These are phyloP conservation scores for Globicephala melas DNA, from an alignment of 2,113 vertebrate genomes.

Conservation along the genomic window DNA sequence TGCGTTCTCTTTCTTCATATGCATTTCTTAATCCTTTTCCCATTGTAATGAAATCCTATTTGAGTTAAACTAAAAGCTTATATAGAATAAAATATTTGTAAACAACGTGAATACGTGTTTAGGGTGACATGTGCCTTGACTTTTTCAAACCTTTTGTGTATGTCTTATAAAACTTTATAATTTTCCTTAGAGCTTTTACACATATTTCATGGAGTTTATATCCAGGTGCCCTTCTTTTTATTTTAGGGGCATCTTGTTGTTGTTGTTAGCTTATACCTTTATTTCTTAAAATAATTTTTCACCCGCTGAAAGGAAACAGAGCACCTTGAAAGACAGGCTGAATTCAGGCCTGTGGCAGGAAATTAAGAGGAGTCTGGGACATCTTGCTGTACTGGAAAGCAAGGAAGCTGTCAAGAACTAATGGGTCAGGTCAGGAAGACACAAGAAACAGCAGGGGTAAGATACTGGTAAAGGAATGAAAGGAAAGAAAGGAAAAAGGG, in stretches of 20 bases:
- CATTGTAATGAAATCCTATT: background rate
- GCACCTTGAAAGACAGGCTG: background rate
- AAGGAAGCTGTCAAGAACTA: background rate
- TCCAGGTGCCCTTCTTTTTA: background rate
- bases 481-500: background rate
- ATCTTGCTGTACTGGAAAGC: background rate
- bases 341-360: slow-evolving; percentile 20
- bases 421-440: slow-evolving; percentile 22
- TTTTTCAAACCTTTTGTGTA: background rate
- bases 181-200: background rate
- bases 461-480: background rate
- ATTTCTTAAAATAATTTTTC: slow-evolving; percentile 34
- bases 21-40: background rate
- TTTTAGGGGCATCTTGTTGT: background rate
- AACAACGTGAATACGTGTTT: background rate
- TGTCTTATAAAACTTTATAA: background rate
- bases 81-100: background rate
- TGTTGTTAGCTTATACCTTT: background rate
- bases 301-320: background rate
- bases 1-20: background rate
- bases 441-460: background rate
- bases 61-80: background rate
- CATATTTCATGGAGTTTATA: background rate
- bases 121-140: background rate
- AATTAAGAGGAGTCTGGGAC: slow-evolving; percentile 10